These are phyloP conservation scores for Brassicogethes aeneus DNA, from an alignment of 2,888 invertebrate species.

Conservation along the genomic window DNA sequence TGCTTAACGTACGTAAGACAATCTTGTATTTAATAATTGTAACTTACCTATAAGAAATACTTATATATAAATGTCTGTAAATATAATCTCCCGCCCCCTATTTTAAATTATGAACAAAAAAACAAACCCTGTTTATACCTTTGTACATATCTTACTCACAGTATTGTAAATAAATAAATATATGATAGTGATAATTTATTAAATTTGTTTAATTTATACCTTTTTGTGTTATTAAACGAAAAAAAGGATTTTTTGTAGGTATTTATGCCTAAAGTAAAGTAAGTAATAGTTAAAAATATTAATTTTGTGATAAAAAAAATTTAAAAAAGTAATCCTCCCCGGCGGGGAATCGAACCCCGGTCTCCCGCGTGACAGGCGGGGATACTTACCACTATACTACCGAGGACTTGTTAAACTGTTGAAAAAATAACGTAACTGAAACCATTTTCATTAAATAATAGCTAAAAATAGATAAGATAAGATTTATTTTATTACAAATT, in stretches of 20 bases:
- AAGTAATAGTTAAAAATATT: too few species aligned
- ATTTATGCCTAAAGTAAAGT: too few species aligned
- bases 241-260: slow-evolving; percentile 2
- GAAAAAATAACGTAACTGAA: too few species aligned
- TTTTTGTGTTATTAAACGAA: background rate
- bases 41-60: slow-evolving; percentile 20
- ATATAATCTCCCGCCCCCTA: slow-evolving; percentile 23
- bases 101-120: slow-evolving; percentile 27
- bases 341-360: too few species aligned
- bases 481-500: too few species aligned
- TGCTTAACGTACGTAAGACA: slow-evolving; percentile 27
- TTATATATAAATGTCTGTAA: slow-evolving; percentile 20
- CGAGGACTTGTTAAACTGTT: too few species aligned
- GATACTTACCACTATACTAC: too few species aligned
- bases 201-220: background rate
- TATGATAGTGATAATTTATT: slow-evolving; percentile 6
- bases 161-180: slow-evolving; percentile 26
- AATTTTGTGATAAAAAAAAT: too few species aligned
- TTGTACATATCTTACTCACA: slow-evolving; percentile 29
- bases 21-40: slow-evolving; percentile 28
- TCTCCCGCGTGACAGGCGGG: too few species aligned
- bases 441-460: too few species aligned
- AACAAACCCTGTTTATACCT: slow-evolving; percentile 33
- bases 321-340: too few species aligned
- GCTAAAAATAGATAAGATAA: too few species aligned